A percentile compares a stretch with the other conserved stretches of the same genome.
Evolutionary conservation across 2,113 vertebrate genomes (phyloP).

Genomic region (Eclectus roratus): DNA sequence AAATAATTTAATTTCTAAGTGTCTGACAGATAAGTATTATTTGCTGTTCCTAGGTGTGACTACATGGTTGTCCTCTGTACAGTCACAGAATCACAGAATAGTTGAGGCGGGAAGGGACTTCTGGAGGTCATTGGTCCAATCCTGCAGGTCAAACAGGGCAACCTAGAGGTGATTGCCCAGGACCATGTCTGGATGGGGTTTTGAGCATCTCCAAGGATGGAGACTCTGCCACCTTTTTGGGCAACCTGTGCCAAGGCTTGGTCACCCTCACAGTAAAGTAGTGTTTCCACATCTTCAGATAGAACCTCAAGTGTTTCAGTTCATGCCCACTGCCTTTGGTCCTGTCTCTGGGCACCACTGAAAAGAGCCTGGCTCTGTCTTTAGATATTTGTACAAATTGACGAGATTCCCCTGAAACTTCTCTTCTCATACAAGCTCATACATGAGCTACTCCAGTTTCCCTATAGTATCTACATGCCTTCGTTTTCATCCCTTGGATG

Average conservation of each 20-base stretch:
- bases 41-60: background rate
- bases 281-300: background rate
- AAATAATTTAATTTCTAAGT: background rate
- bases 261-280: background rate
- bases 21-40: background rate
- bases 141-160: background rate
- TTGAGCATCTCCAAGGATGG: background rate
- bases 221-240: background rate
- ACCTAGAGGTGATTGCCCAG: background rate
- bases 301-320: background rate
- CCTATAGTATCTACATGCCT: background rate
- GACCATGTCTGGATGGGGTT: background rate
- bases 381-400: background rate
- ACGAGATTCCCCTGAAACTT: background rate
- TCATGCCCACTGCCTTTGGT: background rate
- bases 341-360: background rate
- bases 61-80: background rate
- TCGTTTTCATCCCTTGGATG: background rate
- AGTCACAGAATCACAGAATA: background rate
- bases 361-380: background rate
- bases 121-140: background rate
- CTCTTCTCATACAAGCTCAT: background rate
- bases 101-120: background rate
- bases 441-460: background rate
- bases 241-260: background rate